Evolutionary conservation across 1,140 invertebrate species (phyloP).

Genomic region (Bombus soroeensis): DNA sequence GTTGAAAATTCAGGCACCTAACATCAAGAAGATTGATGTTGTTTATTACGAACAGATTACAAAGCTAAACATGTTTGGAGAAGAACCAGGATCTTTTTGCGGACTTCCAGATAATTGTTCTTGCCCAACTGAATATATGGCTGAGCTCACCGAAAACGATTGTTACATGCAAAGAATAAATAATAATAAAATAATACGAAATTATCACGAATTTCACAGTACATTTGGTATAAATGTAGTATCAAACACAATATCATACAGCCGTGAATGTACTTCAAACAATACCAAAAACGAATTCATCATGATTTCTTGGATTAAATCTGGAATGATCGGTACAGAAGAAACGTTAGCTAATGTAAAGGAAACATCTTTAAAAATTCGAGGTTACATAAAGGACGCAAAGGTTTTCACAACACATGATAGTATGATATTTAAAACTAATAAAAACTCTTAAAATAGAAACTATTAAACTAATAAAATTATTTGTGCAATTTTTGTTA

Average conservation of each 20-base stretch:
- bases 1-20: conserved; percentile 52
- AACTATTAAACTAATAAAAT: not conserved
- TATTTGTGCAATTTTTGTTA: conserved; percentile 8
- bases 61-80: conserved; percentile 63
- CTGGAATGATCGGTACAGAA: not conserved
- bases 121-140: conserved; percentile 66
- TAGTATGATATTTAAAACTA: conserved; percentile 44
- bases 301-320: conserved; percentile 58
- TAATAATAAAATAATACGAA: conserved; percentile 38
- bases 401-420: conserved; percentile 56
- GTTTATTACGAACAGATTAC: conserved; percentile 28
- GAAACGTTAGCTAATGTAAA: conserved; percentile 1
- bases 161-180: conserved; percentile 38
- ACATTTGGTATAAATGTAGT: conserved; percentile 57
- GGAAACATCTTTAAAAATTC: conserved; percentile 18
- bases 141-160: conserved; percentile 46
- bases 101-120: conserved; percentile 66
- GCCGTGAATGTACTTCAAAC: conserved; percentile 41
- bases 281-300: conserved; percentile 47
- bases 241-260: conserved; percentile 59
- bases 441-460: not conserved
- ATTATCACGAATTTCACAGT: conserved; percentile 59
- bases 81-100: conserved; percentile 62
- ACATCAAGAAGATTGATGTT: conserved; percentile 48
- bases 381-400: conserved; percentile 67